Conservation (phyloP, 2,113 vertebrate species). For the Eonycteris spelaea region DNA sequence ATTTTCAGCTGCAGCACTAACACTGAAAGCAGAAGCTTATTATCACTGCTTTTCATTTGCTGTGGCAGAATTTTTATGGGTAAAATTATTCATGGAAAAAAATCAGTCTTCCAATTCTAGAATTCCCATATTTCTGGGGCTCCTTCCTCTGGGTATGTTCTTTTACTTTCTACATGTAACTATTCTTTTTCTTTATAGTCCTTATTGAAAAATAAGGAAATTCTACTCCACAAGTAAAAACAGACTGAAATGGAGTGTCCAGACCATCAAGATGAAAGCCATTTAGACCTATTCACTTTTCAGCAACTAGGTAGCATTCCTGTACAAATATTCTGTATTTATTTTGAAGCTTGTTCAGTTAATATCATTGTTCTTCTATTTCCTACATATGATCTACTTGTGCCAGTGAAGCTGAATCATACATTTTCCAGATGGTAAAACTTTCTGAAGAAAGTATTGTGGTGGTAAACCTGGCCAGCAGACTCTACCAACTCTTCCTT, state of each 20-base stretch:
- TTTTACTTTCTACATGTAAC: background rate
- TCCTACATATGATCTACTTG: conserved; percentile 22
- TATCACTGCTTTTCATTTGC: background rate
- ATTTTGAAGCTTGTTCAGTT: conserved; percentile 56
- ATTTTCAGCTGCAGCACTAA: background rate
- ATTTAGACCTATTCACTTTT: conserved; percentile 21
- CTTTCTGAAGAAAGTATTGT: conserved; percentile 45
- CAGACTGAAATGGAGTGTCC: background rate
- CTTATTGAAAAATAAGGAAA: background rate
- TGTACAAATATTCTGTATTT: conserved; percentile 50
- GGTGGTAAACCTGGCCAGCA: conserved; percentile 13
- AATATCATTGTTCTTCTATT: conserved; percentile 48
- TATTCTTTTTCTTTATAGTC: background rate
- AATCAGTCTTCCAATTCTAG: background rate
- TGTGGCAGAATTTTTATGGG: background rate
- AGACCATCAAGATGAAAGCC: background rate
- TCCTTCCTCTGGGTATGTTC: background rate
- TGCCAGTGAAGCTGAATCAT: conserved; percentile 42
- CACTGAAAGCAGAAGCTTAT: background rate
- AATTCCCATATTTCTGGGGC: background rate
- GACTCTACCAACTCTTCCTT: conserved; percentile 14
- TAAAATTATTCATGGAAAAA: background rate
- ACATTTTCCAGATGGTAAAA: conserved; percentile 49
- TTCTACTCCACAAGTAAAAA: conserved; percentile 13
- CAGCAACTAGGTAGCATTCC: conserved; percentile 28